Evolutionary conservation across 2,113 vertebrate genomes (phyloP).

Genomic region (Emydocephalus ijimae): DNA sequence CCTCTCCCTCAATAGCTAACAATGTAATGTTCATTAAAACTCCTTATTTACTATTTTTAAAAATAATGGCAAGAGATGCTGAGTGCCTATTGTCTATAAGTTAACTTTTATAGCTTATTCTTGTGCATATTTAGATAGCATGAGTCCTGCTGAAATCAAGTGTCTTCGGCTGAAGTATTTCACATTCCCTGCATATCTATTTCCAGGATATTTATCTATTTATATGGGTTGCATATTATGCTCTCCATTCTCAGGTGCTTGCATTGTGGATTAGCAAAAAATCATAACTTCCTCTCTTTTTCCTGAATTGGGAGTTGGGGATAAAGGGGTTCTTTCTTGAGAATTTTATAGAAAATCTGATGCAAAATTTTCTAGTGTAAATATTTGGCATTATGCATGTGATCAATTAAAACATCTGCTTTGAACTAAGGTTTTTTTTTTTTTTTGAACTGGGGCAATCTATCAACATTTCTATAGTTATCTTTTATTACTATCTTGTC

Average conservation of each 20-base stretch:
- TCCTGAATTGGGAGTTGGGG: constrained; percentile 30
- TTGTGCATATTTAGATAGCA: neutral
- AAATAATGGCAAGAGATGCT: neutral
- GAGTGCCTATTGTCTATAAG: neutral
- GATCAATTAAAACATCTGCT: constrained; percentile 47
- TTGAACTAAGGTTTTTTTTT: constrained; percentile 51
- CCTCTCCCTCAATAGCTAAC: neutral
- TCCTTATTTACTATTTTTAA: neutral
- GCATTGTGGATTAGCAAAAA: constrained; percentile 39
- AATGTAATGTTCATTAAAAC: neutral
- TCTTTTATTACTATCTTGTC: constrained; percentile 78
- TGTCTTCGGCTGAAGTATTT: neutral
- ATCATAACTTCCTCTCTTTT: constrained; percentile 44
- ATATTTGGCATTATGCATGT: constrained; percentile 13
- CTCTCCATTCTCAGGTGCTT: constrained; percentile 46
- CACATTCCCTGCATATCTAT: neutral
- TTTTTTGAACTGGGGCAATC: constrained; percentile 66
- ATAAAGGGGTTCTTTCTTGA: constrained; percentile 23
- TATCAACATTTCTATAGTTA: constrained; percentile 76
- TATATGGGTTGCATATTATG: constrained; percentile 34
- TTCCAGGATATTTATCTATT: neutral
- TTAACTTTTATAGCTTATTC: constrained; percentile 20
- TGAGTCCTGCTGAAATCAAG: neutral
- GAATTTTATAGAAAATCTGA: neutral
- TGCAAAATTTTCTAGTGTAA: constrained; percentile 33